Evolutionary conservation across 2,888 invertebrate genomes (phyloP), one percentile per base, ranked within the genome.

Genomic region (Xestia c-nigrum): DNA sequence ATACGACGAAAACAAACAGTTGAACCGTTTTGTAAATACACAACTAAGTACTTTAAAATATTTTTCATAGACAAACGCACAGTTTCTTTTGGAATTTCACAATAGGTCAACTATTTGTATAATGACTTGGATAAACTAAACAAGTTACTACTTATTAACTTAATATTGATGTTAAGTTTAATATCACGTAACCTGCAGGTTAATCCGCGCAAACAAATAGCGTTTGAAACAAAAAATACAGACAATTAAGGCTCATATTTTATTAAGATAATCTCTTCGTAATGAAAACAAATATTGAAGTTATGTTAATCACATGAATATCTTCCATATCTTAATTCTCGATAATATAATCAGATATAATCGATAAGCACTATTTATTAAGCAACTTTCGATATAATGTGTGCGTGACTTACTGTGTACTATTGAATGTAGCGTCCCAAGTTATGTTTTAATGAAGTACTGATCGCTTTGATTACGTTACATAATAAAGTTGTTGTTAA

Each of bases 231-330:
- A 84, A 84, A 84, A 78, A 80, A 84, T 64, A 69, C 70, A 52
- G 12, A 47, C 66, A 69, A 78, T 71, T 76, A 83, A 70, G 69
- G 46, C 50, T 50, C 50, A 77, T 77, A 66, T 74, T 47, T 78
- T 73, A 75, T 63, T 46, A 21, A 68, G 61, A 74, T 80, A 74
- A 86, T 78, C 72, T 78, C n/a, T 46, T 79, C 68, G 55, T 79
- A 77, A 79, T 84, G 80, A 78, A 86, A 86, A 86, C 78, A 66
- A 74, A 73, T 76, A 73, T 78, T 74, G 70, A 76, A 72, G 66
- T 86, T 81, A 86, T 78, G 88, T 65, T 75, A 78, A 88, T 80
- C 71, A 43, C 47, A 46, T 66, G 73, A 80, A 83, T 86, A 70
- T 78, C 74, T 83, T 74, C 52, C 74, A 59, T 74, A 72, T 74